Evolutionary conservation across 2,888 invertebrate genomes (phyloP).

Genomic region (Nomada ferruginata): DNA sequence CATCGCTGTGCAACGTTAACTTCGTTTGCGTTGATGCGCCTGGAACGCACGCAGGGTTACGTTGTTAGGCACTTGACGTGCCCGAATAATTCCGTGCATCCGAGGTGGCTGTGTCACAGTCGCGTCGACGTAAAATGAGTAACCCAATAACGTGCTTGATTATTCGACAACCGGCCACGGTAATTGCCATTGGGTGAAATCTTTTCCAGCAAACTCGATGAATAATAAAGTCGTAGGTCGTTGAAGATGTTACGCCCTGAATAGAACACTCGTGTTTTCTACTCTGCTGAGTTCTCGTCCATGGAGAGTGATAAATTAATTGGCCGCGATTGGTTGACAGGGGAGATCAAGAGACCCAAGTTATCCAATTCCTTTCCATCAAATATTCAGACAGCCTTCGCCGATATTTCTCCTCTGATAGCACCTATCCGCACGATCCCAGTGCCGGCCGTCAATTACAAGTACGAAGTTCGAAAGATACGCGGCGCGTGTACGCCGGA

Average conservation of each 20-base stretch:
- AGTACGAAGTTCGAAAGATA: not conserved
- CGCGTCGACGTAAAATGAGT: slow-evolving; percentile 42
- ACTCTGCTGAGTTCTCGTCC: not conserved
- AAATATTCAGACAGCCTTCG: not conserved
- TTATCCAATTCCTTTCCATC: not conserved
- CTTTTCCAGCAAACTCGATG: slow-evolving; percentile 1
- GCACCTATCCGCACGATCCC: not conserved
- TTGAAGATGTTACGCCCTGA: too few species aligned
- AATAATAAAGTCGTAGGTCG: too few species aligned
- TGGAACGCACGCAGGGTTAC: slow-evolving; percentile 67
- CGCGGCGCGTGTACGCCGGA: not conserved
- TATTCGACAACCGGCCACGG: slow-evolving; percentile 44
- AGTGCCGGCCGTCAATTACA: not conserved
- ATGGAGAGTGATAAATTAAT: not conserved
- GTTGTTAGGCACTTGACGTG: slow-evolving; percentile 66
- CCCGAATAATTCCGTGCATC: slow-evolving; percentile 49
- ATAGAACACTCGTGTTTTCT: too few species aligned
- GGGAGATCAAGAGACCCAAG: not conserved
- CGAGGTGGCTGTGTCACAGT: slow-evolving; percentile 36
- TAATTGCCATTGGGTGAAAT: slow-evolving; percentile 17
- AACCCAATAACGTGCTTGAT: slow-evolving; percentile 49
- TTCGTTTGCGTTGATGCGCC: slow-evolving; percentile 67
- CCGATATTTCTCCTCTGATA: too few species aligned
- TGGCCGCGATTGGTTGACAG: too few species aligned
- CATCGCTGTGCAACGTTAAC: slow-evolving; percentile 63